Evolutionary conservation across 2,797 vertebrate species (phyloP).

Genomic region (Xiphophorus birchmanni): DNA sequence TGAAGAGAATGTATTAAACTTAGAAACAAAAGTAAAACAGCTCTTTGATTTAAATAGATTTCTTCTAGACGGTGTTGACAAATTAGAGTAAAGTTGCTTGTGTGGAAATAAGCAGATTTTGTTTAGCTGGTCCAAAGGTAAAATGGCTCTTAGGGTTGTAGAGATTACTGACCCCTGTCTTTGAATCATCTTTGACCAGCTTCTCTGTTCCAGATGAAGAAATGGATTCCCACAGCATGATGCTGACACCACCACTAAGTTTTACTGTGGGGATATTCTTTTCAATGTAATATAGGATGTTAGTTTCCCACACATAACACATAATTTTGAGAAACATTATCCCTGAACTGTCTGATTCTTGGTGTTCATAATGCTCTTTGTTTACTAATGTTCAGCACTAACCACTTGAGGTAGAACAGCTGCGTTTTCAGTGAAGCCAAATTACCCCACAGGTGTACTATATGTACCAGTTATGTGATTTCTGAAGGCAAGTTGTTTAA

Average conservation of each 20-base stretch:
- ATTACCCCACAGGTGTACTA: not conserved
- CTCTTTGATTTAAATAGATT: too few species aligned
- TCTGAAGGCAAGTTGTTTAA: not conserved
- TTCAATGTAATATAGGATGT: not conserved
- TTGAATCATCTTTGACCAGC: not conserved
- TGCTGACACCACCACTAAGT: not conserved
- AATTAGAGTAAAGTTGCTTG: not conserved
- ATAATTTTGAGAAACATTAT: not conserved
- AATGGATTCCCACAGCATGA: not conserved
- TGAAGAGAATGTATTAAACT: too few species aligned
- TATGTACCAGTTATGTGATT: not conserved
- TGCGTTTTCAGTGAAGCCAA: not conserved
- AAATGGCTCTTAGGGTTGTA: too few species aligned
- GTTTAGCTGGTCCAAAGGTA: not conserved
- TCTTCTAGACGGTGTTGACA: too few species aligned
- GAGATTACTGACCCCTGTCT: not conserved
- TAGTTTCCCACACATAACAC: not conserved
- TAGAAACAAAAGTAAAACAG: too few species aligned
- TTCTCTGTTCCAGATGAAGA: not conserved
- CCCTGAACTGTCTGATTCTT: not conserved
- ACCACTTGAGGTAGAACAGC: not conserved
- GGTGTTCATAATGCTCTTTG: not conserved
- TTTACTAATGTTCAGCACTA: not conserved
- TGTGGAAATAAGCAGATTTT: not conserved
- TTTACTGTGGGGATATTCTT: not conserved